Percentiles rank a stretch among this genome's conserved stretches.
Evolutionary conservation across 2,113 vertebrate species (phyloP).

Genomic region (Phrynocephalus versicolor): DNA sequence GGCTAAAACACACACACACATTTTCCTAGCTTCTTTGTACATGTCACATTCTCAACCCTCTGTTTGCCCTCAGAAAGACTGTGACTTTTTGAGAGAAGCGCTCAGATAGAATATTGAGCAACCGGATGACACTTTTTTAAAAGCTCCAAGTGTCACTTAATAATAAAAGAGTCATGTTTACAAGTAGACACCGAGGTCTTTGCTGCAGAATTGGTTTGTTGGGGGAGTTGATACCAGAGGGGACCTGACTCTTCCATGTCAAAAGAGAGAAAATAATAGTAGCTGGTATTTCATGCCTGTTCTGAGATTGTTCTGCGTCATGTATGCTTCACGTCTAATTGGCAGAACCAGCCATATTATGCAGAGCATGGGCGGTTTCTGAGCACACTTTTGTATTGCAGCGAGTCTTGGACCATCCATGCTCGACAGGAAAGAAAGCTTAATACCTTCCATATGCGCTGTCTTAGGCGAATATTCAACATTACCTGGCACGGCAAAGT

Average conservation of each 20-base stretch:
- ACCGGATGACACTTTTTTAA: neutral
- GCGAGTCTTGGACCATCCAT: too few species aligned
- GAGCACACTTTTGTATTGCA: too few species aligned
- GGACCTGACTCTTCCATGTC: neutral
- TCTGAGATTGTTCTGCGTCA: neutral
- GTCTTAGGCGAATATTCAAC: too few species aligned
- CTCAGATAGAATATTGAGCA: slow-evolving; percentile 9
- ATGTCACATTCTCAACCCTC: slow-evolving; percentile 56
- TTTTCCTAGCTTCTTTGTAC: slow-evolving; percentile 65
- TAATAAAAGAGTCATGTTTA: neutral
- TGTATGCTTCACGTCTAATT: neutral
- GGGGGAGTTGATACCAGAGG: too few species aligned
- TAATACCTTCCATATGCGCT: too few species aligned
- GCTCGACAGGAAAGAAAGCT: too few species aligned
- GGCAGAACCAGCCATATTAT: neutral
- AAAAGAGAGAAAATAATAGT: neutral
- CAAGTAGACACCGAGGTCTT: neutral
- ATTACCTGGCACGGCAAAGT: too few species aligned
- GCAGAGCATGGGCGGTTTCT: too few species aligned
- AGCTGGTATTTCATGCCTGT: neutral
- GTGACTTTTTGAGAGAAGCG: slow-evolving; percentile 43
- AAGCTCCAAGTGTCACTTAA: slow-evolving; percentile 7
- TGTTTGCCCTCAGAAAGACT: slow-evolving; percentile 33
- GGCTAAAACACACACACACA: neutral
- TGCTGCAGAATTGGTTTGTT: neutral